These are phyloP conservation scores for Perodicticus potto DNA, from an alignment of 2,797 vertebrate species.

Conservation along the genomic window DNA sequence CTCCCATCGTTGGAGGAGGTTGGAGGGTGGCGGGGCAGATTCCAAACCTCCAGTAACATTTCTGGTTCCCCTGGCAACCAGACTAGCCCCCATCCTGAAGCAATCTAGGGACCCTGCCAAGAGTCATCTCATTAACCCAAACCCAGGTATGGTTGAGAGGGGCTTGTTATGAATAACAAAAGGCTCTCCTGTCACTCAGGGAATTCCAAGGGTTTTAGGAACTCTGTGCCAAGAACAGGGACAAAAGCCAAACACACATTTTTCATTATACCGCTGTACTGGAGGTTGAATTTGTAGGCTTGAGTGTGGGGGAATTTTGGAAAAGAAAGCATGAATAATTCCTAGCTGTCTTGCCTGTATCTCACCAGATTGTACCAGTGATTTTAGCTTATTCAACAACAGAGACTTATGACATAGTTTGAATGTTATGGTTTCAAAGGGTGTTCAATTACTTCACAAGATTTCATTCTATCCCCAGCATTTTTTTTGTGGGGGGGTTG, in stretches of 20 bases:
- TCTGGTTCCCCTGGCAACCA: not conserved
- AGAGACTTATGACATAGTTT: not conserved
- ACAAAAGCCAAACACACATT: not conserved
- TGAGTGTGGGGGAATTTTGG: not conserved
- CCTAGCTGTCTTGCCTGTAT: not conserved
- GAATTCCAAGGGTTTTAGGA: not conserved
- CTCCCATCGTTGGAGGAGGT: not conserved
- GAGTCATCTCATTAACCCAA: not conserved
- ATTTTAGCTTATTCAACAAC: not conserved
- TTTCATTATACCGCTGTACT: not conserved
- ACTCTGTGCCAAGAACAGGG: not conserved
- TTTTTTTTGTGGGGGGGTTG: not conserved
- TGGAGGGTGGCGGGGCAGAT: not conserved
- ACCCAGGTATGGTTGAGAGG: not conserved
- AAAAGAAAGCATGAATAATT: not conserved
- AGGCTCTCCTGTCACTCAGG: not conserved
- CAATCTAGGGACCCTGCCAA: not conserved
- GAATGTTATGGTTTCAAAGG: not conserved
- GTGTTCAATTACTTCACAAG: not conserved
- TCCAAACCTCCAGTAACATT: not conserved
- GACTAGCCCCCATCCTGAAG: not conserved
- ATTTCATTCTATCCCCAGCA: not conserved
- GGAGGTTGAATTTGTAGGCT: not conserved
- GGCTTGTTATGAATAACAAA: not conserved
- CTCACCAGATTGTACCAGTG: not conserved